A percentile compares a stretch with the other conserved stretches of the same genome.
phyloP scores from a whole-genome alignment of 1,140 invertebrate genomes.

The Penaeus vannamei region DNA sequence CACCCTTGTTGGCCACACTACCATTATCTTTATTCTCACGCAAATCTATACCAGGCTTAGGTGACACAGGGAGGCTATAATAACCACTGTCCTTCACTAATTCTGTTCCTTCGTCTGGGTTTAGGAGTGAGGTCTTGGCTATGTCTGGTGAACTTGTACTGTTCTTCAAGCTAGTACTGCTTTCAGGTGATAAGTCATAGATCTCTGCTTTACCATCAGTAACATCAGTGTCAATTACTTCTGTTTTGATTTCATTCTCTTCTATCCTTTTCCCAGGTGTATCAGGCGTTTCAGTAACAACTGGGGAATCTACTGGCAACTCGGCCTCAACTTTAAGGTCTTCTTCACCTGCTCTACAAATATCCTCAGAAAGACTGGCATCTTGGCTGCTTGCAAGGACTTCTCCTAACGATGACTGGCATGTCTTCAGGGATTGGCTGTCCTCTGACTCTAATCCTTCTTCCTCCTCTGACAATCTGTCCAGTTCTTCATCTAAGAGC shows the following conservation, averaged over 20 bases:
- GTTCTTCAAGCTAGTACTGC: not conserved
- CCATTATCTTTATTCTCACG: conserved; percentile 9
- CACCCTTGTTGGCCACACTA: not conserved
- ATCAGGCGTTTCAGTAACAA: not conserved
- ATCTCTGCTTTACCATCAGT: not conserved
- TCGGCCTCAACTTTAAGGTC: not conserved
- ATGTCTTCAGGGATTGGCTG: too few relatives aligned
- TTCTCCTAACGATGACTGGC: too few relatives aligned
- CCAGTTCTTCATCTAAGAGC: conserved; percentile 56
- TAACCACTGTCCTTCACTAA: conserved; percentile 57
- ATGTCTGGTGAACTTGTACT: conserved; percentile 5
- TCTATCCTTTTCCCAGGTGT: not conserved
- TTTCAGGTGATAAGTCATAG: not conserved
- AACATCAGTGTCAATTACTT: not conserved
- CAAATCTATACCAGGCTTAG: conserved; percentile 31
- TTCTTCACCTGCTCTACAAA: too few relatives aligned
- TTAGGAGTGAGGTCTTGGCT: not conserved
- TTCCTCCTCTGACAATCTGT: conserved; percentile 56
- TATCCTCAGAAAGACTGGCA: too few relatives aligned
- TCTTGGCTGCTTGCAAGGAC: too few relatives aligned
- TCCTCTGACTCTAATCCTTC: not conserved
- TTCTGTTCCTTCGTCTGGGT: conserved; percentile 34
- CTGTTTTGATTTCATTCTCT: not conserved
- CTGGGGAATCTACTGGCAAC: not conserved
- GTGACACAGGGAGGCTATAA: conserved; percentile 56